These are phyloP conservation scores for Chaenogobius annularis DNA, from an alignment of 2,113 vertebrate species.

Conservation along the genomic window DNA sequence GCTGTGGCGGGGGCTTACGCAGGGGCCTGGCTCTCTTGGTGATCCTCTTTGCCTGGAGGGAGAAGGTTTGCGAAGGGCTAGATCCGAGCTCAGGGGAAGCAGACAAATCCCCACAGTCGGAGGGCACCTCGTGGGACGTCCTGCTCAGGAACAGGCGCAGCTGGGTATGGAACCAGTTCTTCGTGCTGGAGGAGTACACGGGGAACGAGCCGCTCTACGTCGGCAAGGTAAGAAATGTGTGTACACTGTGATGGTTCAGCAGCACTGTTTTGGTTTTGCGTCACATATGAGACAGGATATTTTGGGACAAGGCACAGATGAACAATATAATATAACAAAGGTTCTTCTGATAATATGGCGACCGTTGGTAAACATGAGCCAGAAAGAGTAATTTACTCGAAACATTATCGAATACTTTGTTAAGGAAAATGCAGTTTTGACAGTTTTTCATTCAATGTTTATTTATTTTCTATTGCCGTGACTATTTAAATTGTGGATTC, in stretches of 20 bases:
- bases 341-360: too few relatives aligned
- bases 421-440: too few relatives aligned
- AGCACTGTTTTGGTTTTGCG: too few relatives aligned
- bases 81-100: slow-evolving; percentile 75
- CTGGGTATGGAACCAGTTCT: slow-evolving; percentile 99
- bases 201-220: slow-evolving; percentile 95
- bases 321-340: too few relatives aligned
- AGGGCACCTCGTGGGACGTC: slow-evolving; percentile 67
- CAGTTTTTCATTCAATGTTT: too few relatives aligned
- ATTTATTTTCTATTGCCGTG: too few relatives aligned
- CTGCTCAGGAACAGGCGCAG: slow-evolving; percentile 88
- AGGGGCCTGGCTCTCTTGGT: slow-evolving; percentile 79
- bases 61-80: slow-evolving; percentile 80
- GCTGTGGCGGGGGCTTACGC: slow-evolving; percentile 70
- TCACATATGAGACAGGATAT: too few relatives aligned
- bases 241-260: slow-evolving; percentile 9
- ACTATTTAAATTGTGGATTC: too few relatives aligned
- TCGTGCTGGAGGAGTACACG: slow-evolving; percentile 96
- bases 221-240: slow-evolving; percentile 87
- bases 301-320: too few relatives aligned
- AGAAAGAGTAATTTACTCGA: too few relatives aligned
- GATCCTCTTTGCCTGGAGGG: slow-evolving; percentile 83
- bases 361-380: too few relatives aligned
- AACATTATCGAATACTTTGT: too few relatives aligned
- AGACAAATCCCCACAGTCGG: slow-evolving; percentile 67